These are phyloP conservation scores for Chironomus tentans DNA, from an alignment of 2,888 invertebrate genomes.

Conservation along the genomic window DNA sequence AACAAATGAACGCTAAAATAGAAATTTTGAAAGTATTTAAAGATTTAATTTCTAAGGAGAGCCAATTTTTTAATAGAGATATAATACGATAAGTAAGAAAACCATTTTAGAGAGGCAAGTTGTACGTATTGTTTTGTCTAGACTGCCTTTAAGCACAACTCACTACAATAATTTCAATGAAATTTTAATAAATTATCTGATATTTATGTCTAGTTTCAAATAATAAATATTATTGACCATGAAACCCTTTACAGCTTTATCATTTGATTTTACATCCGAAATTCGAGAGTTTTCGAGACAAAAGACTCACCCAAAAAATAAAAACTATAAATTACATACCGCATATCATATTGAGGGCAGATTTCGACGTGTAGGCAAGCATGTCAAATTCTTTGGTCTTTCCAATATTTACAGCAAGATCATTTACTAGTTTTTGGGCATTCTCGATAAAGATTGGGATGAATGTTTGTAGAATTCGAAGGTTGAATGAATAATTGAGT, in stretches of 20 bases:
- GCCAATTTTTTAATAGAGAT: too few species aligned
- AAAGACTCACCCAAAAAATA: not conserved
- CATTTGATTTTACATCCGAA: too few species aligned
- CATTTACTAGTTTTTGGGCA: constrained; percentile 28
- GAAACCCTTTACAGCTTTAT: too few species aligned
- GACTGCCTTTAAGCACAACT: too few species aligned
- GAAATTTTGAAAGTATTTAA: not conserved
- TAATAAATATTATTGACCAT: too few species aligned
- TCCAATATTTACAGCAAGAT: constrained; percentile 26
- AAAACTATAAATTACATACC: constrained; percentile 21
- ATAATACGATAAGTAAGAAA: too few species aligned
- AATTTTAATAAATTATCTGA: too few species aligned
- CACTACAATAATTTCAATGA: too few species aligned
- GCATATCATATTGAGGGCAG: constrained; percentile 29
- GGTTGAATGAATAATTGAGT: constrained; percentile 30
- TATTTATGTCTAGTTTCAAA: too few species aligned
- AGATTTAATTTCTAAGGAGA: not conserved
- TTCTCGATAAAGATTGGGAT: constrained; percentile 29
- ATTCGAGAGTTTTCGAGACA: too few species aligned
- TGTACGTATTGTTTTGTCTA: too few species aligned
- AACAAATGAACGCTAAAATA: not conserved
- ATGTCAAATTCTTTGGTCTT: constrained; percentile 27
- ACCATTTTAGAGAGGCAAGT: too few species aligned
- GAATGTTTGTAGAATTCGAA: constrained; percentile 29
- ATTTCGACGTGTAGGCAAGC: constrained; percentile 20